phyloP scores from a whole-genome alignment of 1,140 invertebrate genomes.

The Drosophila eugracilis region DNA sequence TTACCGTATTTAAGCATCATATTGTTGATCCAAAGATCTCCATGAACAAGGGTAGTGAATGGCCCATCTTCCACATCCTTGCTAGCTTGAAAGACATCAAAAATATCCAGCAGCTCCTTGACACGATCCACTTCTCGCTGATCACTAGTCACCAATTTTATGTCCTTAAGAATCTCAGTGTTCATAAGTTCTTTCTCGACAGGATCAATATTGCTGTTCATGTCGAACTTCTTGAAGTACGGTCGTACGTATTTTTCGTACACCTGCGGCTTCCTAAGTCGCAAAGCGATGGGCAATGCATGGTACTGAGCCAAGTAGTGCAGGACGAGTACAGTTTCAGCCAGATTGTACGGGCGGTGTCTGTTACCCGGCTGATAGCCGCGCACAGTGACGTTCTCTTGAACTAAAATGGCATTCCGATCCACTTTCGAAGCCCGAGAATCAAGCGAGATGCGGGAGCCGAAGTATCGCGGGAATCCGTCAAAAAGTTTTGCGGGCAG shows the following conservation, averaged over 20 bases:
- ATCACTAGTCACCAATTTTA: conserved; percentile 30
- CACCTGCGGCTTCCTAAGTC: conserved; percentile 85
- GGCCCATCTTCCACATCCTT: conserved; percentile 56
- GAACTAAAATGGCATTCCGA: conserved; percentile 86
- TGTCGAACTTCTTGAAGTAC: conserved; percentile 74
- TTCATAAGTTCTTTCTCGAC: conserved; percentile 27
- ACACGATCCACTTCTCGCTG: conserved; percentile 39
- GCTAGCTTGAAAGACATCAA: conserved; percentile 35
- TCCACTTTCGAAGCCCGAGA: conserved; percentile 84
- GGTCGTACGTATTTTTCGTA: conserved; percentile 85
- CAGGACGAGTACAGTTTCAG: conserved; percentile 85
- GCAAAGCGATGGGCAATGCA: conserved; percentile 86
- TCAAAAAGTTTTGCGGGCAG: conserved; percentile 84
- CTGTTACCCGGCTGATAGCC: conserved; percentile 86
- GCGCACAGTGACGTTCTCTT: conserved; percentile 86
- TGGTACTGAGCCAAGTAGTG: conserved; percentile 86
- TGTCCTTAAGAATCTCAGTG: conserved; percentile 41
- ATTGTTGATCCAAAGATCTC: conserved; percentile 89
- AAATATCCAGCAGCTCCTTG: conserved; percentile 36
- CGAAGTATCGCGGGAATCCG: conserved; percentile 86
- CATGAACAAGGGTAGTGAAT: conserved; percentile 86
- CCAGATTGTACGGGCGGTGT: conserved; percentile 85
- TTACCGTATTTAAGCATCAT: conserved; percentile 86
- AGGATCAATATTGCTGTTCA: conserved; percentile 54
- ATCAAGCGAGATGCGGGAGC: conserved; percentile 85